phyloP scores from a whole-genome alignment of 2,888 invertebrate species.

The Megaustenia siamemsis region DNA sequence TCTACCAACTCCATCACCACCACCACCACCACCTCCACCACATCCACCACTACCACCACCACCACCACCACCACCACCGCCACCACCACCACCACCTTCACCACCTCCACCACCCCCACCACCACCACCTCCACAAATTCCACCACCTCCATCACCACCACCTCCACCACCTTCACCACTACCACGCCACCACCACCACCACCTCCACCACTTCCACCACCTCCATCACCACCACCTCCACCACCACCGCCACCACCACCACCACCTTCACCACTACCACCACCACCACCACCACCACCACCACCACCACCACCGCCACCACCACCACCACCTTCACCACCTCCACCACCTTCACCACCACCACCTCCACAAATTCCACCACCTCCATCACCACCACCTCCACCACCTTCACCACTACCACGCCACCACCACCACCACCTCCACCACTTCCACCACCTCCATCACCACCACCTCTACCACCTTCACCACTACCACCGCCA shows the following conservation, averaged over 20 bases:
- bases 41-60: too few species aligned
- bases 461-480: not conserved
- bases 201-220: not conserved
- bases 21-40: too few species aligned
- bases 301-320: too few species aligned
- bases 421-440: not conserved
- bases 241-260: not conserved
- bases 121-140: not conserved
- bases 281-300: too few species aligned
- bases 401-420: not conserved
- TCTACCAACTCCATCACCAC: not conserved
- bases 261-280: not conserved
- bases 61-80: too few species aligned
- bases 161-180: not conserved
- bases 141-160: too few species aligned
- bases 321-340: constrained; percentile 4
- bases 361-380: too few species aligned
- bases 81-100: constrained; percentile 15
- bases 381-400: too few species aligned
- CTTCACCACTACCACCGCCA: not conserved
- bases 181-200: not conserved
- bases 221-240: not conserved
- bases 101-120: not conserved
- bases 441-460: not conserved
- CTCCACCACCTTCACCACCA: not conserved